Evolutionary conservation across 2,797 vertebrate species (phyloP), one percentile per base, ranked within the genome.

Genomic region (Myoxocephalus aenaeus): DNA sequence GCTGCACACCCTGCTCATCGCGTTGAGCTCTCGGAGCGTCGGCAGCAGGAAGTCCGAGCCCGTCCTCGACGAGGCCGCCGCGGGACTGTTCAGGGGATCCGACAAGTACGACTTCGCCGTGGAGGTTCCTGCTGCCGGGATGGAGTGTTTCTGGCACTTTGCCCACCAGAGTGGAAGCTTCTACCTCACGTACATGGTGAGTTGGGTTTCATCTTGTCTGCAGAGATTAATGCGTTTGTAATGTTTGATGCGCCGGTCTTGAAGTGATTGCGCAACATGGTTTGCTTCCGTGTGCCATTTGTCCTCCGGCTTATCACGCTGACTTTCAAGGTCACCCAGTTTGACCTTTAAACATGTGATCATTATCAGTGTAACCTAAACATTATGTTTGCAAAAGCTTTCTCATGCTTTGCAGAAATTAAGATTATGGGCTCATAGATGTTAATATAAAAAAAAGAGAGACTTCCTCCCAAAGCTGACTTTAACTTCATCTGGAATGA

Each of bases 81-180:
- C 92, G 32, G 87, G 83, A 0, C 63, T 88, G 12, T 95, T 96
- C 82, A 91, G 29, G 0, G 95, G 91, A 0, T 90, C 94, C 0
- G 93, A 96, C 54, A 93, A 81, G 17, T 94, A 96, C 0, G 93
- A 97, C 81, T 97, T 97, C 0, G 94, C 96, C 17, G 0, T 97
- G 0, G 22, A 94, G 18, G 15, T 97, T 59, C 78, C 89, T 0
- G 94, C 92, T 0, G 93, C 94, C 0, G 50, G 65, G 0, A 58
- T 48, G 0, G 95, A 97, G 68, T 97, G 96, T 54, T 96, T 96
- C 90, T 97, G 96, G 96, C 96, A 97, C 74, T 96, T 96, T n/a
- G 95, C 96, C 0, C 92, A 95, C 51, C 94, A 94, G 77, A 90
- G 69, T 0, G 95, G 96, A 15, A 94, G 81, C 74, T 96, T 97